Percentiles rank a stretch among this genome's conserved stretches.
These are phyloP conservation scores for Pangasius krempfi DNA, from an alignment of 2,797 vertebrate species.

Conservation along the genomic window DNA sequence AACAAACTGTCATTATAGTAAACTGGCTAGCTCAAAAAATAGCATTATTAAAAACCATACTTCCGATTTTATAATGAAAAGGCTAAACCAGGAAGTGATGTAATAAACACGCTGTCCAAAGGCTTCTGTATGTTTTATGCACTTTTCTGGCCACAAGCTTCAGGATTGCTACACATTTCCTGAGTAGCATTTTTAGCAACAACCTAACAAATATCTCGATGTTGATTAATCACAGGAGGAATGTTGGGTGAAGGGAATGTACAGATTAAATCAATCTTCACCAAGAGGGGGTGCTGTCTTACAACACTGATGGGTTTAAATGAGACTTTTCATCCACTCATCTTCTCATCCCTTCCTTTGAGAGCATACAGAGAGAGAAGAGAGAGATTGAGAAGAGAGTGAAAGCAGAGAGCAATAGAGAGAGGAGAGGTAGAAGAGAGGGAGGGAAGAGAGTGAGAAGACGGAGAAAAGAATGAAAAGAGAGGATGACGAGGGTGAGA, in stretches of 20 bases:
- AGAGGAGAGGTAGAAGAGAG: background rate
- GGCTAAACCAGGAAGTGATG: background rate
- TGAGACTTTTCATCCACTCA: background rate
- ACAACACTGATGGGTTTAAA: background rate
- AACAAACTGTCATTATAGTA: background rate
- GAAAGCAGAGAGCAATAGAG: background rate
- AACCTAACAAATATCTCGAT: background rate
- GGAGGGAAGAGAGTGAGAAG: too few relatives aligned
- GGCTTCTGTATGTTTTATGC: background rate
- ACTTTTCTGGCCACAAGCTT: background rate
- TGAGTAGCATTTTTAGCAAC: background rate
- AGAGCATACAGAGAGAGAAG: background rate
- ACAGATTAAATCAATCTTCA: background rate
- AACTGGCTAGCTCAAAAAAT: background rate
- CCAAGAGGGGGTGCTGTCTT: conserved; percentile 9
- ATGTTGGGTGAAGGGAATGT: background rate
- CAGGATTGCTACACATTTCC: background rate
- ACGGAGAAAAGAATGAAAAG: too few relatives aligned
- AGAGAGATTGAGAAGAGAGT: background rate
- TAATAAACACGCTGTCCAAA: background rate
- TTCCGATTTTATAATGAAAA: background rate
- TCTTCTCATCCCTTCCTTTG: background rate
- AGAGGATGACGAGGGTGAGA: background rate
- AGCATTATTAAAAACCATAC: background rate
- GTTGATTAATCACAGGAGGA: background rate